phyloP scores from a whole-genome alignment of 2,888 invertebrate species.

The Acrobasis consociella region DNA sequence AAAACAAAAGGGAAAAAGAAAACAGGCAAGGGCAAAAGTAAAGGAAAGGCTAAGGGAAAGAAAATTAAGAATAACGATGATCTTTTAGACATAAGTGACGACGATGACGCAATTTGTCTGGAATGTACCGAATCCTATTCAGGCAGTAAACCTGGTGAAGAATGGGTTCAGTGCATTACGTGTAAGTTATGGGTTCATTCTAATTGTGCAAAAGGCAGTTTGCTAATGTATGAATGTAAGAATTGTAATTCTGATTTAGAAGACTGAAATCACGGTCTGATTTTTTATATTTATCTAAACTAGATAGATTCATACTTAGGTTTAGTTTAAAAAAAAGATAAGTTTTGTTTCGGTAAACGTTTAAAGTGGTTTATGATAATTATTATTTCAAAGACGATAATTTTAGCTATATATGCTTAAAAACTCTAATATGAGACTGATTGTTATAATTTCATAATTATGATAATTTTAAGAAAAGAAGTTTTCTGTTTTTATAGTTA shows the following conservation, averaged over 20 bases:
- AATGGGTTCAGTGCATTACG: conserved; percentile 27
- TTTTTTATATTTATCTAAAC: background rate
- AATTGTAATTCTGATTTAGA: conserved; percentile 24
- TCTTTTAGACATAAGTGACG: conserved; percentile 17
- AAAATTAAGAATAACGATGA: conserved; percentile 21
- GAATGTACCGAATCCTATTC: conserved; percentile 29
- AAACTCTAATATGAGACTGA: no score
- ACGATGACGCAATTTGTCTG: conserved; percentile 23
- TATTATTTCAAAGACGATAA: background rate
- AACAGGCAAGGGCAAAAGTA: conserved; percentile 24
- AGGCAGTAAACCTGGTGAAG: conserved; percentile 25
- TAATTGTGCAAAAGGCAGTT: conserved; percentile 24
- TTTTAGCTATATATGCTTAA: background rate
- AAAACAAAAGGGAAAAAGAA: conserved; percentile 18
- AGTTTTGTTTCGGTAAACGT: no score
- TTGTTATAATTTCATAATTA: no score
- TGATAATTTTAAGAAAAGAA: no score
- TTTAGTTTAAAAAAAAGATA: no score
- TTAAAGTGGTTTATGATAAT: no score
- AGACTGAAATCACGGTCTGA: conserved; percentile 20
- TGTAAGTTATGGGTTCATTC: conserved; percentile 29
- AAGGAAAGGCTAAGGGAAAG: conserved; percentile 24
- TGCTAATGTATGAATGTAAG: conserved; percentile 25
- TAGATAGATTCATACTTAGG: no score
- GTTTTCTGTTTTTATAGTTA: no score